phyloP scores from a whole-genome alignment of 2,888 invertebrate genomes.

The Chouioia cunea region DNA sequence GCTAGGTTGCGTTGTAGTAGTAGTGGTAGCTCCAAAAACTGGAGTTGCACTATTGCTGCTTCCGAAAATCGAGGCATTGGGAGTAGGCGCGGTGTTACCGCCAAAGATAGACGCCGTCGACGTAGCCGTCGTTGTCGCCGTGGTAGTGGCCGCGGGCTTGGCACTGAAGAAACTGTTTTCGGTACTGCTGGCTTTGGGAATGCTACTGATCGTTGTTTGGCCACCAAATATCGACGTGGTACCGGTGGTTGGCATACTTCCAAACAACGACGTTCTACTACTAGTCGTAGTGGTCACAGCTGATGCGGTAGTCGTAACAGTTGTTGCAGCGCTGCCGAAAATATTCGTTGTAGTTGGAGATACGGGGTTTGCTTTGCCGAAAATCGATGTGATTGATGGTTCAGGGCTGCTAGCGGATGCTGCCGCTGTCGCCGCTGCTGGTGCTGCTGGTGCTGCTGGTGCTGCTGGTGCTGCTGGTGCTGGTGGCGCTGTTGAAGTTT shows the following conservation, averaged over 20 bases:
- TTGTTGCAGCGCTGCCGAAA: slow-evolving; percentile 27
- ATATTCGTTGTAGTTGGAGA: no score
- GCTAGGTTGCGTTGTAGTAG: neutral
- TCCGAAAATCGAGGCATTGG: slow-evolving; percentile 23
- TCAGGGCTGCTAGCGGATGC: slow-evolving; percentile 12
- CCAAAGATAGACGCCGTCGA: slow-evolving; percentile 41
- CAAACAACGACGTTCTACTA: no score
- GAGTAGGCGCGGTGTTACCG: slow-evolving; percentile 10
- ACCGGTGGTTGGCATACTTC: no score
- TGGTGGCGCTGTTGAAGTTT: neutral
- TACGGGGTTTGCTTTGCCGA: slow-evolving; percentile 28
- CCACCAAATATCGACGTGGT: neutral
- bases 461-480: neutral
- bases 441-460: no score
- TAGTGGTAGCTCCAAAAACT: slow-evolving; percentile 17
- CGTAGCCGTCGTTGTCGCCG: slow-evolving; percentile 34
- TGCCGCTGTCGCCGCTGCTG: neutral
- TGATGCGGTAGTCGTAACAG: neutral
- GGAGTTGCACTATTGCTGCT: slow-evolving; percentile 15
- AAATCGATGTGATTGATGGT: slow-evolving; percentile 28
- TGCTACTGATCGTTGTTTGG: slow-evolving; percentile 16
- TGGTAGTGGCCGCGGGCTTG: neutral
- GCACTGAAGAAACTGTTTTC: slow-evolving; percentile 10
- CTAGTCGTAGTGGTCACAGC: no score
- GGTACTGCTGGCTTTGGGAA: slow-evolving; percentile 22